Evolutionary conservation across 2,113 vertebrate genomes (phyloP), one percentile per base, ranked within the genome.

Genomic region (Tylochromis polylepis): DNA sequence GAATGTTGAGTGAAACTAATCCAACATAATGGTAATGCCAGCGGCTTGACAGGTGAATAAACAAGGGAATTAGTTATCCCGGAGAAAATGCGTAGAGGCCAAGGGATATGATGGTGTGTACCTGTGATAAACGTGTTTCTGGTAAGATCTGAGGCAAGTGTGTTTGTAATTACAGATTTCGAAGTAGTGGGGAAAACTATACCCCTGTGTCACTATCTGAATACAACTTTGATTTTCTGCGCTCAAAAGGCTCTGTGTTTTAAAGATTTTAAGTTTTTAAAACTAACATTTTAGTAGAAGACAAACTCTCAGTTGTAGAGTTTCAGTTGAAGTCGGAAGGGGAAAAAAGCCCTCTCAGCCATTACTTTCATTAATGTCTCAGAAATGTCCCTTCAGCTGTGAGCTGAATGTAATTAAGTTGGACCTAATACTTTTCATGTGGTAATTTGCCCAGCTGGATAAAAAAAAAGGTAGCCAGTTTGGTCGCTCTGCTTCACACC

Each of bases 1-100:
- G 89, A 87, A 89, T 85, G 93, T 91, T 91, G 92, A 93, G 88
- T 87, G 91, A 92, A 87, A 78, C 90, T 90, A 92, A 93, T 92
- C 87, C 59, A 84, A 78, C 87, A 82, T 89, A 88, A 89, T 88
- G 85, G 82, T 36, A 38, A 85, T 56, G 87, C 49, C 85, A 43
- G 67, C 8, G 31, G 29, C 85, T 86, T 93, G 90, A 89, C 91
- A 85, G 85, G 86, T 82, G 82, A 84, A 90, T 87, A 86, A 93
- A 89, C 36, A 43, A 49, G 34, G 84, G 55, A 91, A 91, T 94
- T 91, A 88, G 78, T 84, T 81, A 83, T 79, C 62, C 41, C 49
- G 78, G 31, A 62, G 56, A 65, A 79, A 90, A 43, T 1, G 14
- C 18, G 16, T 4, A 7, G 38, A 75, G 18, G 29, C 60, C 3